Percentiles rank a stretch among this genome's conserved stretches.
Evolutionary conservation across 2,888 invertebrate genomes (phyloP).

Genomic region (Phyllotreta striolata): DNA sequence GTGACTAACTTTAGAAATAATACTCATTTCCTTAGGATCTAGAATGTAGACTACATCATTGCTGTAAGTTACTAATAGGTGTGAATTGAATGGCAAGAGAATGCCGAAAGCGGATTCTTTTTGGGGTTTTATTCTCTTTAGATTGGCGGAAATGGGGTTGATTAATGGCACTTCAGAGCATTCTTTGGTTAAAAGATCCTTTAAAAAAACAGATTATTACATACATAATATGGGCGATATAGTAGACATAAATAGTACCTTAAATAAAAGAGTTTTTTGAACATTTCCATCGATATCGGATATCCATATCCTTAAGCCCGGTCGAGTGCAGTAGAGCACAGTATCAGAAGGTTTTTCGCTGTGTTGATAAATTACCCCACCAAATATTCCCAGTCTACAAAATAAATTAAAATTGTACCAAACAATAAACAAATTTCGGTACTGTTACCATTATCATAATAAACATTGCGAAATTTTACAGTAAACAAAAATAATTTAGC

Average conservation of each 20-base stretch:
- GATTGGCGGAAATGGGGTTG: conserved; percentile 68
- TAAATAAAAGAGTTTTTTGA: conserved; percentile 84
- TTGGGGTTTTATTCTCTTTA: conserved; percentile 57
- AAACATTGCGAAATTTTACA: no score
- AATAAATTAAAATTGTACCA: neutral
- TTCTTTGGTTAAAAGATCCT: conserved; percentile 58
- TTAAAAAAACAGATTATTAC: conserved; percentile 28
- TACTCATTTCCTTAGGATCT: conserved; percentile 73
- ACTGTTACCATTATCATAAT: neutral
- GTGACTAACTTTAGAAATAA: conserved; percentile 72
- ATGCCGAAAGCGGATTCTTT: conserved; percentile 71
- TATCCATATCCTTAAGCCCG: conserved; percentile 86
- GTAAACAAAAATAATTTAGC: neutral
- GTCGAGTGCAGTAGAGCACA: conserved; percentile 79
- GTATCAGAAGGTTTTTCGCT: conserved; percentile 62
- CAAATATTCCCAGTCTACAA: conserved; percentile 69
- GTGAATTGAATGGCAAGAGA: conserved; percentile 73
- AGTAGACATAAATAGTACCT: conserved; percentile 64
- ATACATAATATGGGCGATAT: neutral
- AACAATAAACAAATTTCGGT: conserved; percentile 8
- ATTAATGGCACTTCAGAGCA: conserved; percentile 73
- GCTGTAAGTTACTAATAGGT: conserved; percentile 78
- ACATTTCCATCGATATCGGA: conserved; percentile 79
- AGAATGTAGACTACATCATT: conserved; percentile 76
- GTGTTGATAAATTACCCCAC: conserved; percentile 68